A percentile compares a stretch with the other conserved stretches of the same genome.
phyloP scores from a whole-genome alignment of 2,797 vertebrate genomes.

The Sciurus vulgaris region DNA sequence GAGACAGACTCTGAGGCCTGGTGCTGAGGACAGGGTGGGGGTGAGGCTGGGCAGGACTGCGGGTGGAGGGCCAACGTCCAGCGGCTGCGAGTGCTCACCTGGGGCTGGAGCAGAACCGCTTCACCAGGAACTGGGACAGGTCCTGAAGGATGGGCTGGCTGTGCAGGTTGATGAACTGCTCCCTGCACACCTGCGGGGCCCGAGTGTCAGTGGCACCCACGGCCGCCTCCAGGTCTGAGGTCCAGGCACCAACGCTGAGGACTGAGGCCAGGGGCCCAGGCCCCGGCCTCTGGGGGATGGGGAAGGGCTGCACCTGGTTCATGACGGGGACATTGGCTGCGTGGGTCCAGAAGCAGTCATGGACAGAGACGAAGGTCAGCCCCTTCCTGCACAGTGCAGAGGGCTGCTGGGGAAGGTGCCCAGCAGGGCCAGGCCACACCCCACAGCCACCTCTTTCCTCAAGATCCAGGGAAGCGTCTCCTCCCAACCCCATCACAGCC shows the following conservation, averaged over 20 bases:
- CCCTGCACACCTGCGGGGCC: conserved; percentile 93
- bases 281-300: background rate
- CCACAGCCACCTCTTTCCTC: too few species aligned
- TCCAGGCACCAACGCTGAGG: too few species aligned
- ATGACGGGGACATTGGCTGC: conserved; percentile 94
- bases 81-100: background rate
- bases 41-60: background rate
- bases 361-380: conserved; percentile 97
- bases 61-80: accelerated
- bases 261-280: too few species aligned
- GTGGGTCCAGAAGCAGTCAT: conserved; percentile 99
- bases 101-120: conserved; percentile 89
- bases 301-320: conserved; percentile 92
- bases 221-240: background rate
- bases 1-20: background rate
- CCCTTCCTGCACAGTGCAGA: conserved; percentile 89
- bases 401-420: background rate
- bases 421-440: too few species aligned
- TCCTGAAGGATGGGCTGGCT: conserved; percentile 95
- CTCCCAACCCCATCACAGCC: too few species aligned
- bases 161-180: conserved; percentile 96
- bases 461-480: too few species aligned
- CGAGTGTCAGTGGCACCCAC: accelerated
- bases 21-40: background rate
- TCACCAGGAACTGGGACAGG: conserved; percentile 93